Evolutionary conservation across 2,797 vertebrate species (phyloP).

Genomic region (Muscicapa striata): DNA sequence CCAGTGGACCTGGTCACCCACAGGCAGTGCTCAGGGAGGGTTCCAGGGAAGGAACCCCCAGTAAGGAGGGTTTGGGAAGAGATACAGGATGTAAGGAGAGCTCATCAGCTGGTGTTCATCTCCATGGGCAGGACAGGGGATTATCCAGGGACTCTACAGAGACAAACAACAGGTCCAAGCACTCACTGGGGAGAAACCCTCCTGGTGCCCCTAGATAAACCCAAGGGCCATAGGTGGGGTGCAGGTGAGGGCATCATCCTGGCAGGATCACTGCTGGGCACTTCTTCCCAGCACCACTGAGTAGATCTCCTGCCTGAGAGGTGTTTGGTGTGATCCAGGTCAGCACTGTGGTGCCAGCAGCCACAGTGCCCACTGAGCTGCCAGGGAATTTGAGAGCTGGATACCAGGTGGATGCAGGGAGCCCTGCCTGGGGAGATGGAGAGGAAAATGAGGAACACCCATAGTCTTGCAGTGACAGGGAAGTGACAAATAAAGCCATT

Average conservation of each 20-base stretch:
- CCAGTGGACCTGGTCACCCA: not conserved
- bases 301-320: not conserved
- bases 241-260: not conserved
- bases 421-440: not conserved
- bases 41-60: not conserved
- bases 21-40: not conserved
- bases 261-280: accelerated
- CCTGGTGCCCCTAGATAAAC: not conserved
- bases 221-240: too few relatives aligned
- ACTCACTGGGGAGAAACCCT: accelerated
- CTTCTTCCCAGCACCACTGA: not conserved
- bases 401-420: not conserved
- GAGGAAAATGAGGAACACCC: not conserved
- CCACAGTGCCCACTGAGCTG: accelerated
- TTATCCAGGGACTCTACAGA: not conserved
- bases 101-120: not conserved
- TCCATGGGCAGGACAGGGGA: accelerated
- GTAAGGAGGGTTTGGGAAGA: not conserved
- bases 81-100: not conserved
- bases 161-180: not conserved
- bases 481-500: not conserved
- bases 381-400: not conserved
- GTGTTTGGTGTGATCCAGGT: not conserved
- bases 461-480: not conserved
- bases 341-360: not conserved